Base-by-base conservation (phyloP, 2,888 invertebrate genomes). In the Griposia aprilina region DNA sequence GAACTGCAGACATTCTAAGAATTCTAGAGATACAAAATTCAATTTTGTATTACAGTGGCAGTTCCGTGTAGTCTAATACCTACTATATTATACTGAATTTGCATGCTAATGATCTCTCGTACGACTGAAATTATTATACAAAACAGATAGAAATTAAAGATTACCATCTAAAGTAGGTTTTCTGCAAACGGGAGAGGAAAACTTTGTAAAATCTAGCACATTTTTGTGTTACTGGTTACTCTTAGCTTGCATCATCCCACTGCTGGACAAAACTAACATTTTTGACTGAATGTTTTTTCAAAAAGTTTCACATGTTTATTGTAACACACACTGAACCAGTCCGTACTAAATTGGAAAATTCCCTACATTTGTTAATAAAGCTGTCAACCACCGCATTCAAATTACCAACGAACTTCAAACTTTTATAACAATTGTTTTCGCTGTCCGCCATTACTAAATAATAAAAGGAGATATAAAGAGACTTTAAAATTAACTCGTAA, bases 401-500 rank as follows among this genome's bases (percentile, higher is more conserved):
- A 36, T 52, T 72, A n/a, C n/a, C n/a, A n/a, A 82, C 81, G 76
- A 78, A 63, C 75, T 79, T 50, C 60, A 63, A 83, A 81, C 63
- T 87, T 85, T 87, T 70, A 74, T 74, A 71, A 74, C 78, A 66
- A 78, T 76, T 80, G 76, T 76, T 74, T 67, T 30, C 74, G 63
- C 65, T 76, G 71, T 69, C 71, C 62, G 80, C 75, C 78, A 72
- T 83, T 76, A 79, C 65, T 80, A 70, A 80, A 83, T 81, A 79
- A 85, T 83, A 83, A 84, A 83, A 78, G 45, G 80, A 83, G 82
- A 82, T 75, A 84, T 85, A 41, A 8, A 7, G 41, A 83, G 82
- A 82, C 76, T 84, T 85, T 80, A 73, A 82, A 81, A 72, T 57
- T 74, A 69, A 84, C 81, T 85, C 82, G 65, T 79, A 80, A 83